Percentiles rank a stretch among this genome's conserved stretches.
phyloP scores from a whole-genome alignment of 2,113 vertebrate species.

The Crotalus horridus region DNA sequence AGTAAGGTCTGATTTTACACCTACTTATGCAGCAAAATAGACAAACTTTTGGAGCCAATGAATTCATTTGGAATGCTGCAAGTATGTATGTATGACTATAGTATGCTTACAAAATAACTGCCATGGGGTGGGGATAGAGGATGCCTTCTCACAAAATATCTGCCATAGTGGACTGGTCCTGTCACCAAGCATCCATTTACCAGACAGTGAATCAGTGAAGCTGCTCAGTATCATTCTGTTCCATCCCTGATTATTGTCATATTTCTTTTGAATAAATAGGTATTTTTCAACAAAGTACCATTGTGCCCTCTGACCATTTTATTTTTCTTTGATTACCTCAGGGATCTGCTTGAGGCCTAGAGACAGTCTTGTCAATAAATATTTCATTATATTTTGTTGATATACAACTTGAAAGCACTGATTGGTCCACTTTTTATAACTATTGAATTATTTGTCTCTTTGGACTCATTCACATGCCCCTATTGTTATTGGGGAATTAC shows the following conservation, averaged over 20 bases:
- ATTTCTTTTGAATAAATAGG: neutral
- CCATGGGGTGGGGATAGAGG: neutral
- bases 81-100: neutral
- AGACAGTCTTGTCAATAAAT: neutral
- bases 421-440: neutral
- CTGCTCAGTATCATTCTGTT: neutral
- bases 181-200: neutral
- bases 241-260: neutral
- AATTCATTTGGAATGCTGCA: neutral
- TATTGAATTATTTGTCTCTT: neutral
- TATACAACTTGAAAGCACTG: neutral
- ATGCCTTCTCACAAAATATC: neutral
- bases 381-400: neutral
- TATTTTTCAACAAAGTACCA: neutral
- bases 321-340: neutral
- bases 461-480: neutral
- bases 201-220: neutral
- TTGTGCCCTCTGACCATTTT: neutral
- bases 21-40: neutral
- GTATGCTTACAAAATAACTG: neutral
- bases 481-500: neutral
- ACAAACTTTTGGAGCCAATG: neutral
- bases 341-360: neutral
- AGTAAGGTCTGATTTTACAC: neutral
- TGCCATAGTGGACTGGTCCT: neutral